Conservation (phyloP, 2,888 invertebrate genomes). For the Hymenopus coronatus region DNA sequence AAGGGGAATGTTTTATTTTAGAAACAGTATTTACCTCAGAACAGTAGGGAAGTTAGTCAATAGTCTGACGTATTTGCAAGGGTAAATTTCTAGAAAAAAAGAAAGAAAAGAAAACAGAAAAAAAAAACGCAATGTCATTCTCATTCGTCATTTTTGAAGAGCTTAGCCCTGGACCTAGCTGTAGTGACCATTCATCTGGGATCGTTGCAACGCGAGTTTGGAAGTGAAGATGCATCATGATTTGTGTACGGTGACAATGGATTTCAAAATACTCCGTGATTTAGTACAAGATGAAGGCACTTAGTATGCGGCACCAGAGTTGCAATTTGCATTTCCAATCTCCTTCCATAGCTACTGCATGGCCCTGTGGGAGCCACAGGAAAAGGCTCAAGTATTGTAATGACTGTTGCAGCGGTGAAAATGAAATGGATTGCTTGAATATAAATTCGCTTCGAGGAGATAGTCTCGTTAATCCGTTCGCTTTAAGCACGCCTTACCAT, state of each 20-base stretch:
- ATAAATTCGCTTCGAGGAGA: not conserved
- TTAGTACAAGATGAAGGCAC: constrained; percentile 9
- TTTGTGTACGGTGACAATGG: constrained; percentile 12
- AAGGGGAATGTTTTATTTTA: too few species aligned
- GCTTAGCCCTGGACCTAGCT: too few species aligned
- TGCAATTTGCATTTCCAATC: constrained; percentile 25
- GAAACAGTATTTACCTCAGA: too few species aligned
- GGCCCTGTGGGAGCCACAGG: constrained; percentile 1
- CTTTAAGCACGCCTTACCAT: too few species aligned
- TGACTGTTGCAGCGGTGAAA: not conserved
- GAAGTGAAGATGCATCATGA: not conserved
- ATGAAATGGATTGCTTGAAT: not conserved
- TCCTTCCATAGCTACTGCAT: constrained; percentile 5
- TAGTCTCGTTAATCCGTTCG: too few species aligned
- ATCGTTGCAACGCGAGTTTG: not conserved
- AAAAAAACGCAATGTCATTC: too few species aligned
- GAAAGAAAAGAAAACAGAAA: too few species aligned
- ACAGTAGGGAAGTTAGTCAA: too few species aligned
- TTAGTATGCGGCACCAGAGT: constrained; percentile 21
- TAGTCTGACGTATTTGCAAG: too few species aligned
- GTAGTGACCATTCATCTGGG: too few species aligned
- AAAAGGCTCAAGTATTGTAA: not conserved
- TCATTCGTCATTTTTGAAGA: too few species aligned
- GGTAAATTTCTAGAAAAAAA: too few species aligned
- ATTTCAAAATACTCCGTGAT: constrained; percentile 18